Conservation (phyloP, 1,140 invertebrate genomes). For the Caenorhabditis tropicalis region DNA sequence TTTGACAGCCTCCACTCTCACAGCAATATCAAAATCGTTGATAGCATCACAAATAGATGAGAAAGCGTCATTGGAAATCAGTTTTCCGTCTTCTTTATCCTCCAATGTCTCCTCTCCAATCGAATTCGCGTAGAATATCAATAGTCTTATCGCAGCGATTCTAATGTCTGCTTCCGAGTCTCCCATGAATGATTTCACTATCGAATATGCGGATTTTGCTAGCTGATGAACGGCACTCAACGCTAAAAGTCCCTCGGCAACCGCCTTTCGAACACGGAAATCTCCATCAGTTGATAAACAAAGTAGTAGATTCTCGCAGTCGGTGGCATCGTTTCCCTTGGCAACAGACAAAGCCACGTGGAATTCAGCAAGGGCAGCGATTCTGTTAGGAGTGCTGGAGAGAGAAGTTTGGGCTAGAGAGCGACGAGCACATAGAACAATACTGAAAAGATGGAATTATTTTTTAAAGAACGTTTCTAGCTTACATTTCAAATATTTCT, state of each 20-base stretch:
- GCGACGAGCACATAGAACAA: not conserved
- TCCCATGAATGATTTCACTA: not conserved
- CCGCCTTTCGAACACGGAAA: not conserved
- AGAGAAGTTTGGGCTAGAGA: not conserved
- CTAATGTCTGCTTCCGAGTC: not conserved
- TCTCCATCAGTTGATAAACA: not conserved
- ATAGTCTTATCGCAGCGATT: not conserved
- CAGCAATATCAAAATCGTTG: constrained; percentile 77
- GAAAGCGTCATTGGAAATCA: constrained; percentile 92
- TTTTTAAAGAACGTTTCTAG: not conserved
- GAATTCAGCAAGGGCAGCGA: not conserved
- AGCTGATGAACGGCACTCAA: not conserved
- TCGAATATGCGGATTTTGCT: not conserved
- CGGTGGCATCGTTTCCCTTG: not conserved
- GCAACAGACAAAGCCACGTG: not conserved
- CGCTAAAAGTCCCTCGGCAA: not conserved
- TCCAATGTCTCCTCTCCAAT: not conserved
- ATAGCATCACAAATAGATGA: constrained; percentile 90
- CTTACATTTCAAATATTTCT: not conserved
- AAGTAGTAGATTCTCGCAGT: not conserved
- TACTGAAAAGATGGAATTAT: not conserved
- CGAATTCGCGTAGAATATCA: not conserved
- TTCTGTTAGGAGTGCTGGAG: not conserved
- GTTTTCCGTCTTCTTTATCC: not conserved
- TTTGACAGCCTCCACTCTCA: constrained; percentile 73